These are phyloP conservation scores for Polyommatus iphigenia DNA, from an alignment of 2,888 invertebrate genomes.

Conservation along the genomic window DNA sequence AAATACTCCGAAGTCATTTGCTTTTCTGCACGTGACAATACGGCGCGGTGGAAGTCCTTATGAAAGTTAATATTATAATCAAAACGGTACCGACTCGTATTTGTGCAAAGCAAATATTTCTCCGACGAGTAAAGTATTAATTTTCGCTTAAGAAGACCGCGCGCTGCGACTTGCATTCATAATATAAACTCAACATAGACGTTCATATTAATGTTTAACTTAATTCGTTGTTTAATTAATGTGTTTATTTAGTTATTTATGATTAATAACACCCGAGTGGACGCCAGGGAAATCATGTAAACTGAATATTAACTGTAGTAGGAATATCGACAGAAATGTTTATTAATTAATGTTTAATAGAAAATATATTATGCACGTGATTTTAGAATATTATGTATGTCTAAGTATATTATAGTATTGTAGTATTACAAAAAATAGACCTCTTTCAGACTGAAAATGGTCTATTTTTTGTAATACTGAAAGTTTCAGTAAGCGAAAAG, in stretches of 20 bases:
- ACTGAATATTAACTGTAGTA: neutral
- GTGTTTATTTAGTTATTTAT: constrained; percentile 1
- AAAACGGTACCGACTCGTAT: neutral
- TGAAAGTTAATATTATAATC: constrained; percentile 3
- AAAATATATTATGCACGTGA: neutral
- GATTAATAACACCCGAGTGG: neutral
- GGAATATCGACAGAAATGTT: neutral
- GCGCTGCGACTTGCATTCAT: neutral
- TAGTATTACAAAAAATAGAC: no score
- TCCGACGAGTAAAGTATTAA: constrained; percentile 2
- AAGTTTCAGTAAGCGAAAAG: no score
- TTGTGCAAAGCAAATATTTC: constrained; percentile 9
- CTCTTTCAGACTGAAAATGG: no score
- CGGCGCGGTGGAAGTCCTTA: neutral
- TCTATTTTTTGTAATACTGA: no score
- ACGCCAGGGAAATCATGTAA: neutral
- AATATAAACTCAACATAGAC: neutral
- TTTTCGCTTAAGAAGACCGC: constrained; percentile 5
- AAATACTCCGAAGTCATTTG: neutral
- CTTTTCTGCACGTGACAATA: neutral
- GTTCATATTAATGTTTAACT: neutral
- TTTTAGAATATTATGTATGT: no score
- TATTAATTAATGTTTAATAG: neutral
- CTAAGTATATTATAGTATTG: no score
- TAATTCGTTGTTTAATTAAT: neutral